phyloP scores from a whole-genome alignment of 2,888 invertebrate species.

The Pterobdella sp. region DNA sequence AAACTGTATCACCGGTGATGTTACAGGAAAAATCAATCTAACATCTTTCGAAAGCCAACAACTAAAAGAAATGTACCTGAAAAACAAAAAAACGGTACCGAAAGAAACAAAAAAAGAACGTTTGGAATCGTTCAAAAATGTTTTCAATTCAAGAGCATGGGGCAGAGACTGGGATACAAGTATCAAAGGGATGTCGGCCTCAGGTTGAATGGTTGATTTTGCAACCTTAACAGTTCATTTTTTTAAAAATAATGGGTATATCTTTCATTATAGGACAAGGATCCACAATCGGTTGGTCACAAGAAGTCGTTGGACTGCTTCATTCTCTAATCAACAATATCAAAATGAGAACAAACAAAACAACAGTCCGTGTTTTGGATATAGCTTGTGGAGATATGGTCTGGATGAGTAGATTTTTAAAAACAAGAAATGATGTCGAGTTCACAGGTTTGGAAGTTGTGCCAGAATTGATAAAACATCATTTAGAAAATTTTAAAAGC shows the following conservation, averaged over 20 bases:
- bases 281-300: conserved; percentile 36
- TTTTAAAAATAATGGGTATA: neutral
- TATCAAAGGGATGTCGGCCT: neutral
- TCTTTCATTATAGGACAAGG: conserved; percentile 33
- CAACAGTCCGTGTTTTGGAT: conserved; percentile 34
- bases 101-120: neutral
- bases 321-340: conserved; percentile 34
- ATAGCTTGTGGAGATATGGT: conserved; percentile 39
- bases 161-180: neutral
- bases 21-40: neutral
- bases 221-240: neutral
- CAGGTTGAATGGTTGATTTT: conserved; percentile 14
- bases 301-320: conserved; percentile 34
- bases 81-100: neutral
- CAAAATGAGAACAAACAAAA: no score
- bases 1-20: neutral
- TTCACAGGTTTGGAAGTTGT: conserved; percentile 39
- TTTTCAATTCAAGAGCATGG: conserved; percentile 9
- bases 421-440: conserved; percentile 37
- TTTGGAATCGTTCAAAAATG: neutral
- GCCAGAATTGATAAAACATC: conserved; percentile 36
- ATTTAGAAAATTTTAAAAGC: conserved; percentile 30
- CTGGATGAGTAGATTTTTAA: conserved; percentile 39
- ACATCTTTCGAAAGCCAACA: neutral
- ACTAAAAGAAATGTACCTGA: neutral